Percentiles rank a stretch among this genome's conserved stretches.
Evolutionary conservation across 2,113 vertebrate genomes (phyloP).

Genomic region (Trogon surrucura): DNA sequence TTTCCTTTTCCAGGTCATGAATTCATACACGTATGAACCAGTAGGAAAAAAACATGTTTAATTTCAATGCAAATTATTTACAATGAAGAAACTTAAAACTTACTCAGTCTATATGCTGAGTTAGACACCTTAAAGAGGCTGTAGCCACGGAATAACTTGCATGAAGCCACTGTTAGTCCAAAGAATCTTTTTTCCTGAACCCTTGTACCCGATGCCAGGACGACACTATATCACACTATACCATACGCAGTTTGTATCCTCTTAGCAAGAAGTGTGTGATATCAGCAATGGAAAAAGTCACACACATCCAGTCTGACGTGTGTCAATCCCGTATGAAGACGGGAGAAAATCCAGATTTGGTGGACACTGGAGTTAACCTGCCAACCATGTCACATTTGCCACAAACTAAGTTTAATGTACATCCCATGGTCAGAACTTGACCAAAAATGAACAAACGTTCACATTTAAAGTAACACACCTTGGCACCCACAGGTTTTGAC

Average conservation of each 20-base stretch:
- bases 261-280: background rate
- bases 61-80: background rate
- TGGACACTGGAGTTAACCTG: background rate
- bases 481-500: background rate
- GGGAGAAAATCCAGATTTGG: background rate
- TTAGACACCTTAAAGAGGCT: background rate
- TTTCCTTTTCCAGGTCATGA: background rate
- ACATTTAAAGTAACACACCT: background rate
- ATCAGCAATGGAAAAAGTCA: background rate
- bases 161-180: background rate
- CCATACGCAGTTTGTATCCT: background rate
- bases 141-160: background rate
- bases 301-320: fast-evolving
- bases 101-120: background rate
- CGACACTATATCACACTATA: background rate
- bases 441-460: background rate
- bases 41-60: background rate
- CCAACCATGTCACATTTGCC: background rate
- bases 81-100: background rate
- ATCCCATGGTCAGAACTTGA: background rate
- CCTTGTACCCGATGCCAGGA: background rate
- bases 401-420: background rate
- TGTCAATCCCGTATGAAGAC: fast-evolving
- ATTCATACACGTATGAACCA: background rate
- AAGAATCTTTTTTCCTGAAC: background rate